phyloP scores from a whole-genome alignment of 92 coral and sea anemone species.

The Bergia sp. region DNA sequence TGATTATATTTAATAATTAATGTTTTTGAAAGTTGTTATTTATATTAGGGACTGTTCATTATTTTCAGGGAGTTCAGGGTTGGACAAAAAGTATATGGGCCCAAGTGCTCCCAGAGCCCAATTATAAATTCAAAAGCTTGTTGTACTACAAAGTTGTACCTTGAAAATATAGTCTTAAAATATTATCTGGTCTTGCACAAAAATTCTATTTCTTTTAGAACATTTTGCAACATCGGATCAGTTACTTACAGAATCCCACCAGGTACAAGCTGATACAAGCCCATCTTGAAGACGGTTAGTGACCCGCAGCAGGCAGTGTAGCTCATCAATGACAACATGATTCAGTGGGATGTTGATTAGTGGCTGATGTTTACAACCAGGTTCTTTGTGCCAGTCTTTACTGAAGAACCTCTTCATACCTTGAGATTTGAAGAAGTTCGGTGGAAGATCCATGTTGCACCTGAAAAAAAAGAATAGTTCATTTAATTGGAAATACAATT shows the following conservation, averaged over 20 bases:
- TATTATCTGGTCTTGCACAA: too few species aligned
- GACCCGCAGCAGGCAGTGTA: conserved; percentile 1
- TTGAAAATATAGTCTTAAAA: too few species aligned
- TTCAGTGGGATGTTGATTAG: background rate
- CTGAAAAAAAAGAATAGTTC: background rate
- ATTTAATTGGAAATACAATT: too few species aligned
- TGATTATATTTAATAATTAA: background rate
- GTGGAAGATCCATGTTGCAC: conserved; percentile 4
- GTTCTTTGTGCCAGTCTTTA: background rate
- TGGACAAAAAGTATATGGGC: too few species aligned
- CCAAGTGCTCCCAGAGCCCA: too few species aligned
- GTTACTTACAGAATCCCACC: conserved; percentile 12
- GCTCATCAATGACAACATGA: conserved; percentile 3
- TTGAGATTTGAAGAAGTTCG: background rate
- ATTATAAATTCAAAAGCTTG: too few species aligned
- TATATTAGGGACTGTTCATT: background rate
- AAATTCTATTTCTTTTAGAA: too few species aligned
- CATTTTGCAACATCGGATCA: background rate
- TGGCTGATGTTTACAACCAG: background rate
- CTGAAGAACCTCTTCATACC: background rate
- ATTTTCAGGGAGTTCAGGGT: too few species aligned
- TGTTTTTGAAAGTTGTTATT: too few species aligned
- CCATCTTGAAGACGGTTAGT: conserved; percentile 10
- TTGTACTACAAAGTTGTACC: too few species aligned
- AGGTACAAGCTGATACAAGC: background rate